Conservation (phyloP, 1,140 invertebrate species). For the Gonioctena quinquepunctata region DNA sequence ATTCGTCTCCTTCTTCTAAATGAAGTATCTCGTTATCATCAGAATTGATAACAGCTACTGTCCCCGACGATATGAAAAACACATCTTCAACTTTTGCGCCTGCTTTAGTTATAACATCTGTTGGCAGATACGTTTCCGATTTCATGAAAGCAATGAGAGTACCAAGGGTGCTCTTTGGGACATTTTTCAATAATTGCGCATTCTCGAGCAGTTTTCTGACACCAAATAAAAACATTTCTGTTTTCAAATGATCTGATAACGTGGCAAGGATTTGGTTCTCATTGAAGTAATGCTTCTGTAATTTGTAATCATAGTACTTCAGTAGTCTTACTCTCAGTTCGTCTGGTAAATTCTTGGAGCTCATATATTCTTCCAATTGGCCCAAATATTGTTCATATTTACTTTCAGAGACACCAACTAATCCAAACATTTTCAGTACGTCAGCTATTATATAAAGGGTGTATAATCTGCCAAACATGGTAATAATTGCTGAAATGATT, state of each 20-base stretch:
- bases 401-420: conserved; percentile 29
- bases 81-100: conserved; percentile 52
- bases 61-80: conserved; percentile 58
- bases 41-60: conserved; percentile 52
- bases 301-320: conserved; percentile 26
- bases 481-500: neutral
- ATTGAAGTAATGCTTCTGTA: conserved; percentile 29
- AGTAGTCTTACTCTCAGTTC: conserved; percentile 16
- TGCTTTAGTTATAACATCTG: conserved; percentile 56
- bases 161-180: conserved; percentile 43
- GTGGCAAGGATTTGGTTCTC: conserved; percentile 30
- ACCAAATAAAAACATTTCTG: conserved; percentile 55
- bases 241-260: conserved; percentile 28
- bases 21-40: conserved; percentile 19
- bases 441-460: conserved; percentile 26
- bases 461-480: conserved; percentile 25
- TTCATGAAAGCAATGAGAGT: conserved; percentile 49
- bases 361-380: conserved; percentile 29
- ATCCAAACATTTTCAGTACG: conserved; percentile 25
- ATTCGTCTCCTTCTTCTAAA: conserved; percentile 26
- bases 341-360: conserved; percentile 21
- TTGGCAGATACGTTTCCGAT: conserved; percentile 55
- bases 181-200: conserved; percentile 53
- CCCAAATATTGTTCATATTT: conserved; percentile 29
- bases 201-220: conserved; percentile 52